Evolutionary conservation across 2,888 invertebrate genomes (phyloP).

Genomic region (Pyralis farinalis): DNA sequence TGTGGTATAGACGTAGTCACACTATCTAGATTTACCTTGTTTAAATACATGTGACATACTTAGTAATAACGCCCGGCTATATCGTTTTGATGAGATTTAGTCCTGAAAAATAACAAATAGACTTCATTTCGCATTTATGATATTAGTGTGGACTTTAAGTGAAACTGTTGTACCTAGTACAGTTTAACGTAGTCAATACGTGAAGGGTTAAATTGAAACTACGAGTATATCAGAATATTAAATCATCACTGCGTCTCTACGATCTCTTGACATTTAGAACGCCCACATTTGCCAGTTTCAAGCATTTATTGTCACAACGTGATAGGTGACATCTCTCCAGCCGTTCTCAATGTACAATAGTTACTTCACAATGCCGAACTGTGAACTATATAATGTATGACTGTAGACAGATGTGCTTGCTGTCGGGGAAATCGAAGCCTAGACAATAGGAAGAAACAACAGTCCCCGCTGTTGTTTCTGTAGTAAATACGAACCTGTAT

Average conservation of each 20-base stretch:
- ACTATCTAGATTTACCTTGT: too few species aligned
- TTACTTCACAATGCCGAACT: conserved; percentile 2
- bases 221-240: background rate
- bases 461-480: background rate
- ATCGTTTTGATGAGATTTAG: too few species aligned
- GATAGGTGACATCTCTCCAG: background rate
- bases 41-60: too few species aligned
- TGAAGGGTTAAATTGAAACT: background rate
- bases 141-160: too few species aligned
- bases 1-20: too few species aligned
- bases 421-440: conserved; percentile 2
- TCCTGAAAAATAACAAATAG: too few species aligned
- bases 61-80: too few species aligned
- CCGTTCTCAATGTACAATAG: conserved; percentile 1
- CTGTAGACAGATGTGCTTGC: background rate
- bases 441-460: conserved; percentile 1
- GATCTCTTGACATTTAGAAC: background rate
- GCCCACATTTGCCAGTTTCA: background rate
- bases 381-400: background rate
- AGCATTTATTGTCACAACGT: background rate
- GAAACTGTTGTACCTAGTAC: too few species aligned
- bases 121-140: too few species aligned
- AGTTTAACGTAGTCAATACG: too few species aligned
- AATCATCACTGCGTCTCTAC: background rate
- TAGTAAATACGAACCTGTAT: background rate